Percentiles rank a stretch among this genome's conserved stretches.
Conservation (phyloP, 2,113 vertebrate genomes). For the Myiagra hebetior region DNA sequence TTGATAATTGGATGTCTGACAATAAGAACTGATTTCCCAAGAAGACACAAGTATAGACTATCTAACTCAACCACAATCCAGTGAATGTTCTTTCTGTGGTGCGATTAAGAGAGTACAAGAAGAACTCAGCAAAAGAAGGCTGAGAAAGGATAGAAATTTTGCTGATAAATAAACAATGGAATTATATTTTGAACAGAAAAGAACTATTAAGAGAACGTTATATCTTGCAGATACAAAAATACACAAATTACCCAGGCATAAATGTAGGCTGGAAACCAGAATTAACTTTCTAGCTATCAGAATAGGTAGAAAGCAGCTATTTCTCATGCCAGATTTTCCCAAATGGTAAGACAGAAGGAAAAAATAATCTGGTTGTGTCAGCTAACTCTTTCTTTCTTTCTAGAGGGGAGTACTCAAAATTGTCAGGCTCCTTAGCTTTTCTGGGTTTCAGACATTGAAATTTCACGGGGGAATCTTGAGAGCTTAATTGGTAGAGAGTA, state of each 20-base stretch:
- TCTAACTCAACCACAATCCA: background rate
- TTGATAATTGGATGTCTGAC: background rate
- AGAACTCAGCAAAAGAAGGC: background rate
- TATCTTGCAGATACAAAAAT: background rate
- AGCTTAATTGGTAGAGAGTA: background rate
- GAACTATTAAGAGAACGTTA: background rate
- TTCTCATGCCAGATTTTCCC: background rate
- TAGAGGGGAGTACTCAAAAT: background rate
- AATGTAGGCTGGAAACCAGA: background rate
- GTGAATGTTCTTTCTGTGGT: accelerated
- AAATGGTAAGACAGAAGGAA: background rate
- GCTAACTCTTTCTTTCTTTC: background rate
- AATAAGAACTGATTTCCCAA: background rate
- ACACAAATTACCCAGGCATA: background rate
- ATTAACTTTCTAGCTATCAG: background rate
- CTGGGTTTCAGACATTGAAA: background rate
- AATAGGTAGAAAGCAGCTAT: background rate
- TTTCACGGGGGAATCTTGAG: background rate
- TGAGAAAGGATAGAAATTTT: background rate
- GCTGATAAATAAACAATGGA: background rate
- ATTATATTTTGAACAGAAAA: background rate
- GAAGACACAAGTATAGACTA: background rate
- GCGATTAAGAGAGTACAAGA: background rate
- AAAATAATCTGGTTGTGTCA: background rate
- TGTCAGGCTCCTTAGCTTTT: background rate